phyloP scores from a whole-genome alignment of 2,113 vertebrate species.

The Nymphicus hollandicus region DNA sequence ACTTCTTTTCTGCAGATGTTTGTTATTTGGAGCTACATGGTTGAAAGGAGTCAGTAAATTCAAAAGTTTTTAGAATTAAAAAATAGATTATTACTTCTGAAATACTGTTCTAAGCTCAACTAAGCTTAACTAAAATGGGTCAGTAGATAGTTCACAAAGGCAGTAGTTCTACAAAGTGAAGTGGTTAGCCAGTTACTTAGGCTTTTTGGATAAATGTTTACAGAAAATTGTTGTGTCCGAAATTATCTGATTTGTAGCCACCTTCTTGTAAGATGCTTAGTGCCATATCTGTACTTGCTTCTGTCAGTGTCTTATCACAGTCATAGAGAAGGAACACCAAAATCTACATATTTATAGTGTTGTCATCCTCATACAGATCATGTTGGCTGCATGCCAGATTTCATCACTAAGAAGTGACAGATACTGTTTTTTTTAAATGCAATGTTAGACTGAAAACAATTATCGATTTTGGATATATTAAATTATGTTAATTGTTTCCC shows the following conservation, averaged over 20 bases:
- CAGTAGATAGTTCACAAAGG: not conserved
- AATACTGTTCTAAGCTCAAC: not conserved
- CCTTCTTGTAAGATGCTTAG: not conserved
- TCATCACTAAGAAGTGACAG: slow-evolving; percentile 72
- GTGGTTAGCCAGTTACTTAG: not conserved
- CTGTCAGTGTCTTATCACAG: slow-evolving; percentile 60
- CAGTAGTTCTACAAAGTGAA: not conserved
- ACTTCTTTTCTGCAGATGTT: not conserved
- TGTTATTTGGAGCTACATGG: not conserved
- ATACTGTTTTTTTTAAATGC: slow-evolving; percentile 70
- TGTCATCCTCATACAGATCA: slow-evolving; percentile 75
- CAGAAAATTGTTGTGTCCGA: slow-evolving; percentile 18
- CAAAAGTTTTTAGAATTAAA: slow-evolving; percentile 9
- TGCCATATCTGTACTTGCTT: slow-evolving; percentile 56
- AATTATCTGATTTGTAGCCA: slow-evolving; percentile 39
- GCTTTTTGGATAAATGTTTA: not conserved
- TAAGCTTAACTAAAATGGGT: not conserved
- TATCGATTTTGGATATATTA: slow-evolving; percentile 81
- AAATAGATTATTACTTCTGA: slow-evolving; percentile 16
- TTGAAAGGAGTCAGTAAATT: slow-evolving; percentile 51
- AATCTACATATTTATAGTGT: slow-evolving; percentile 49
- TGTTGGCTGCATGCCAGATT: slow-evolving; percentile 79
- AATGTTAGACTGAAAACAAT: slow-evolving; percentile 81
- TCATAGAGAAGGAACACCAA: slow-evolving; percentile 52
- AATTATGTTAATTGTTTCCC: slow-evolving; percentile 91